Conservation (phyloP, 2,113 vertebrate species). For the Thamnophis sirtalis region DNA sequence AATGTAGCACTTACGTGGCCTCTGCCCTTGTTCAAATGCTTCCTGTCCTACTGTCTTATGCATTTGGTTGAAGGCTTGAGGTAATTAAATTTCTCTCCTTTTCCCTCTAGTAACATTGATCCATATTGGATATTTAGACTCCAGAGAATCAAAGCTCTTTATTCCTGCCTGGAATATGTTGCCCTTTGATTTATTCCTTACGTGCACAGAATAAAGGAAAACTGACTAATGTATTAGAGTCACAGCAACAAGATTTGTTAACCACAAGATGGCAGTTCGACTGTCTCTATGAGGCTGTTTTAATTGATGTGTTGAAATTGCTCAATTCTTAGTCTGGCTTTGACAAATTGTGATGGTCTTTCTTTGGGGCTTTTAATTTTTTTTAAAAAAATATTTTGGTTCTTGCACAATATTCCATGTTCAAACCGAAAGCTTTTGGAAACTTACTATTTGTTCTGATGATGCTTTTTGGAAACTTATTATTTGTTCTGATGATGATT, state of each 20-base stretch:
- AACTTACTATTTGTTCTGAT: neutral
- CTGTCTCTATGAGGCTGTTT: slow-evolving; percentile 33
- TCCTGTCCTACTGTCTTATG: neutral
- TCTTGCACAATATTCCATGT: neutral
- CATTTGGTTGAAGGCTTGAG: slow-evolving; percentile 37
- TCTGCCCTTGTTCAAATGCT: slow-evolving; percentile 22
- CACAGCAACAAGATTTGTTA: slow-evolving; percentile 31
- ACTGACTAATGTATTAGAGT: neutral
- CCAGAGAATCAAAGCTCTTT: slow-evolving; percentile 58
- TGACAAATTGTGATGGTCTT: slow-evolving; percentile 26
- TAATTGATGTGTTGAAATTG: neutral
- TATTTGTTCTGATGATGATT: neutral
- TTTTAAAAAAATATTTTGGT: neutral
- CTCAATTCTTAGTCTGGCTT: slow-evolving; percentile 22
- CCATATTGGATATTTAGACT: slow-evolving; percentile 49
- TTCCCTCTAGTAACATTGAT: slow-evolving; percentile 48
- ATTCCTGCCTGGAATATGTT: slow-evolving; percentile 45
- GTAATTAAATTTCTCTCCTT: slow-evolving; percentile 63
- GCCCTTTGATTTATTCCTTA: slow-evolving; percentile 44
- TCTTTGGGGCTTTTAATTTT: slow-evolving; percentile 3
- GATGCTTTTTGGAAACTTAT: neutral
- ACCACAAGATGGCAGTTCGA: slow-evolving; percentile 60
- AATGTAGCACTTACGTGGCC: slow-evolving; percentile 27
- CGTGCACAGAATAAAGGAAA: slow-evolving; percentile 23
- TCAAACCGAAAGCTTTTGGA: neutral